phyloP scores from a whole-genome alignment of 2,888 invertebrate species.

The Laothoe populi region DNA sequence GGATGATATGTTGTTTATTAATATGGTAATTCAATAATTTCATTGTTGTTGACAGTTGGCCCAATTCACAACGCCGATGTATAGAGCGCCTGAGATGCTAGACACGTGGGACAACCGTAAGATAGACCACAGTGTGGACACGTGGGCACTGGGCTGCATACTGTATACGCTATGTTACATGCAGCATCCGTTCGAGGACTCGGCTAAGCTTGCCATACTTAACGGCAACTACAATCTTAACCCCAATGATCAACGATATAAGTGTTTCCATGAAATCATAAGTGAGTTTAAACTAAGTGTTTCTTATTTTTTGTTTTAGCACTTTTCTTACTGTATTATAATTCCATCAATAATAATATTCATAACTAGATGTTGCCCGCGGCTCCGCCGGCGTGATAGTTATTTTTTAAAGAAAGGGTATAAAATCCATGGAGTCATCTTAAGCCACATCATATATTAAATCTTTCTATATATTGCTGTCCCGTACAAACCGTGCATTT shows the following conservation, averaged over 20 bases:
- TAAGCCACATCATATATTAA: no score
- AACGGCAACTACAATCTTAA: conserved; percentile 97
- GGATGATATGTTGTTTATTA: conserved; percentile 24
- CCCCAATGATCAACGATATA: conserved; percentile 90
- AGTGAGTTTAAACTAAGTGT: conserved; percentile 89
- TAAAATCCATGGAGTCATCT: no score
- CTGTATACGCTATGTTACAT: conserved; percentile 96
- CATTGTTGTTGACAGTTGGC: conserved; percentile 85
- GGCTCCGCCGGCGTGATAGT: no score
- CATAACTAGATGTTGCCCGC: no score
- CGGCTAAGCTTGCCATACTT: conserved; percentile 96
- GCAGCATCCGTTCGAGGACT: conserved; percentile 98
- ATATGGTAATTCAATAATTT: neutral
- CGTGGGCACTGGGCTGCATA: conserved; percentile 99
- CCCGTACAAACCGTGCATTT: no score
- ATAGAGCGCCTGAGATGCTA: conserved; percentile 98
- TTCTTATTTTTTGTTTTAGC: neutral
- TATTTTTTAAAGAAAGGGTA: no score
- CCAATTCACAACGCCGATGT: conserved; percentile 95
- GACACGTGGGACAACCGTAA: conserved; percentile 98
- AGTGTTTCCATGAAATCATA: conserved; percentile 95
- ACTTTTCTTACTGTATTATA: no score
- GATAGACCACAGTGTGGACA: conserved; percentile 95
- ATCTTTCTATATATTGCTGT: no score
- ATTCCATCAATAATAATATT: no score